Percentiles rank a stretch among this genome's conserved stretches.
Evolutionary conservation across 30 jellyfish, hydroid and myxozoan species (phyloP).

Genomic region (Pelagia noctiluca): DNA sequence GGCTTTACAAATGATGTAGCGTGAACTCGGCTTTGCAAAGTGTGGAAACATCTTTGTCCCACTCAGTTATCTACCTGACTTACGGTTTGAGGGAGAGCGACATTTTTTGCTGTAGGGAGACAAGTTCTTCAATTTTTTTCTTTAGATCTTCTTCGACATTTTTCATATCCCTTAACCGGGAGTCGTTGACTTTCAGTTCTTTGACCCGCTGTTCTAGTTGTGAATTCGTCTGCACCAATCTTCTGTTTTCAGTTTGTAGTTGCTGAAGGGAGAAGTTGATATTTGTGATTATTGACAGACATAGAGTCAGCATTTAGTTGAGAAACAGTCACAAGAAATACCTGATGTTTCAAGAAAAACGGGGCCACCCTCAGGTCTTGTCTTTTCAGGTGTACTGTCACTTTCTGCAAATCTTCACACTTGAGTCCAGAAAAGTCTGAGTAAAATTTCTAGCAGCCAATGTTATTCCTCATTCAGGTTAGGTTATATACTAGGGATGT

Average conservation of each 20-base stretch:
- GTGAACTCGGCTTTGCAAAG: too few relatives aligned
- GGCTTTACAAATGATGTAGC: too few relatives aligned
- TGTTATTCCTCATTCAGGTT: too few relatives aligned
- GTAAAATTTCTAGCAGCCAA: too few relatives aligned
- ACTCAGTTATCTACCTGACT: too few relatives aligned
- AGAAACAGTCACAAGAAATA: neutral
- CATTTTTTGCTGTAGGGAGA: slow-evolving; percentile 72
- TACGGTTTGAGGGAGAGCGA: slow-evolving; percentile 35
- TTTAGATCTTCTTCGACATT: slow-evolving; percentile 63
- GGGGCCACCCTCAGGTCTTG: neutral
- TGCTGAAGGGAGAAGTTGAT: slow-evolving; percentile 35
- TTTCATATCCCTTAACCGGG: slow-evolving; percentile 47
- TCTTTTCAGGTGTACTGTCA: neutral
- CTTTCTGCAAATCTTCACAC: neutral
- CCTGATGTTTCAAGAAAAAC: neutral
- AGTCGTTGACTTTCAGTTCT: slow-evolving; percentile 39
- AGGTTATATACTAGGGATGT: too few relatives aligned
- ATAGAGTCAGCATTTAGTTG: neutral
- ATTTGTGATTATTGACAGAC: neutral
- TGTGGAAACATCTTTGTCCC: too few relatives aligned
- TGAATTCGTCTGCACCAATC: slow-evolving; percentile 49
- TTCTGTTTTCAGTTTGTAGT: slow-evolving; percentile 74
- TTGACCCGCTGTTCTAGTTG: slow-evolving; percentile 56
- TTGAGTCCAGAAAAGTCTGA: neutral
- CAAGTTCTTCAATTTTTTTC: slow-evolving; percentile 62